Evolutionary conservation across 2,797 vertebrate genomes (phyloP), one percentile per base, ranked within the genome.

Genomic region (Sylvilagus floridanus): DNA sequence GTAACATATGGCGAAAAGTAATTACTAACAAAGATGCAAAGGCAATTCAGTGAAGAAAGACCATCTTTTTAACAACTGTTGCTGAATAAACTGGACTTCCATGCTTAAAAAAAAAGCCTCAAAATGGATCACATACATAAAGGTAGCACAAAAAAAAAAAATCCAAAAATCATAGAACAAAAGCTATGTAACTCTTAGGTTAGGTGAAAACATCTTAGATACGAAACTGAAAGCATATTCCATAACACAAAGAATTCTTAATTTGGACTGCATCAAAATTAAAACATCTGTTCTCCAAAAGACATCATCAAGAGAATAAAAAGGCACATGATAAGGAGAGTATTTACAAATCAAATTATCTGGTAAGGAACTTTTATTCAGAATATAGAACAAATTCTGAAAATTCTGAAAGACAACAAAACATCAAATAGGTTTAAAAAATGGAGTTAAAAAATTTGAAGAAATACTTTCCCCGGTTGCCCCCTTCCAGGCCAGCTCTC

Each of bases 361-460:
- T 76, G 37, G 71, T 57, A 68, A 75, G 73, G 21, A 4, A n/a
- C 21, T 88, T 72, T 93, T 42, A 69, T 52, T 84, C 50, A 79
- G 57, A 68, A 37, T 62, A 73, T 65, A 28, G 26, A 57, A 52
- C 73, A 24, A 30, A 7, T 78, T 78, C 72, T 72, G 28, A n/a
- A 77, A 72, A 87, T 50, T 47, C 73, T 54, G 5, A 69, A 85
- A 86, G 76, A 57, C 30, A 50, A 72, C 21, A 89, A 93, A 79
- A 71, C 30, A 42, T 1, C 11, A 35, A 4, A 54, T 57, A 42
- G 54, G 54, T 57, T 60, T 78, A 91, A 90, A 50, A 57, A 57
- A 57, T 21, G n/a, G 24, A 66, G 12, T 21, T 21, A 82, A 91
- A 92, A 30, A 14, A 60, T 62, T 24, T 52, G 30, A 87, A 72